These are phyloP conservation scores for Patella pellucida DNA, from an alignment of 2,888 invertebrate genomes.

Conservation along the genomic window DNA sequence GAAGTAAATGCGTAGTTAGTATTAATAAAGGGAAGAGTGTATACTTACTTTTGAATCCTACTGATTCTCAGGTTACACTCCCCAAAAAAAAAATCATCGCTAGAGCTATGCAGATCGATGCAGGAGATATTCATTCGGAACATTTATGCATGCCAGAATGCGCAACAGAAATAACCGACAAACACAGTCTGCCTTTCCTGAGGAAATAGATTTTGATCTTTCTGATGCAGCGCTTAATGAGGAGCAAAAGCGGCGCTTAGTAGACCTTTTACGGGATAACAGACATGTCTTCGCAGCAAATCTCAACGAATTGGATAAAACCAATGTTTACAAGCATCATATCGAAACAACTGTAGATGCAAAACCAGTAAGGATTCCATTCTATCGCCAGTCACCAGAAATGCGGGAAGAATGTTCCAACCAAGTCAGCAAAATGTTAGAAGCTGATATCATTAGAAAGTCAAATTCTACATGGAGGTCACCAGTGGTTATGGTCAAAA, in stretches of 20 bases:
- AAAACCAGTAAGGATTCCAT: slow-evolving; percentile 26
- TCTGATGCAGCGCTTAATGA: too few relatives aligned
- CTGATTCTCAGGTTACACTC: slow-evolving; percentile 23
- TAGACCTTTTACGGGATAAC: too few relatives aligned
- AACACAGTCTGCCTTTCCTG: too few relatives aligned
- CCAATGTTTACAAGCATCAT: slow-evolving; percentile 29
- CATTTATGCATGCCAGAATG: neutral
- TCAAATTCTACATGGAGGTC: slow-evolving; percentile 26
- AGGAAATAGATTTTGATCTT: too few relatives aligned
- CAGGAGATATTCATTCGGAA: neutral
- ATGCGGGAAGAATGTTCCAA: slow-evolving; percentile 19
- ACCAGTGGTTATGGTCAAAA: slow-evolving; percentile 37
- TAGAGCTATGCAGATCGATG: too few relatives aligned
- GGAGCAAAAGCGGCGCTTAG: too few relatives aligned
- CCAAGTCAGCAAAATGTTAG: slow-evolving; percentile 34
- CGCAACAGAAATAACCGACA: neutral
- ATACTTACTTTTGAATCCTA: slow-evolving; percentile 29
- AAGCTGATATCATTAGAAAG: slow-evolving; percentile 20
- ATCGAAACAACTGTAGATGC: slow-evolving; percentile 35
- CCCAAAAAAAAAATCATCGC: slow-evolving; percentile 29
- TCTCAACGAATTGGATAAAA: slow-evolving; percentile 30
- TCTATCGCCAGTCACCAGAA: slow-evolving; percentile 30
- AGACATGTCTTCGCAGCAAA: slow-evolving; percentile 24
- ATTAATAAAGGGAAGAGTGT: neutral
- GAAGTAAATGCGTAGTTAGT: neutral